phyloP scores from a whole-genome alignment of 1,140 invertebrate genomes.

The Amphibalanus amphitrite region DNA sequence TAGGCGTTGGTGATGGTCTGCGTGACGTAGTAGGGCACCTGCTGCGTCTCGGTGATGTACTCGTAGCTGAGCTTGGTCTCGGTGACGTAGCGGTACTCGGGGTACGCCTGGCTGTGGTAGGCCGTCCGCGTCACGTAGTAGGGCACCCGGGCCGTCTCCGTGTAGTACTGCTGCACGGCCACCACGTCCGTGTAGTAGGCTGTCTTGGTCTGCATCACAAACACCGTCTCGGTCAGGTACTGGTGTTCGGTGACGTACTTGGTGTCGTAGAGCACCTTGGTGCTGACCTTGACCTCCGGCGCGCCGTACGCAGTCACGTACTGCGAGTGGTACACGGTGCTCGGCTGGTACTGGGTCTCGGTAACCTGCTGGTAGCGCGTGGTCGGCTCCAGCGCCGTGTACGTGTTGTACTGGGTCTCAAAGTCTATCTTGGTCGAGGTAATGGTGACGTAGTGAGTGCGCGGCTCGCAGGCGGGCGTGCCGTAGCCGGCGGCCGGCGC shows the following conservation, averaged over 20 bases:
- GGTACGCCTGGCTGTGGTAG: not conserved
- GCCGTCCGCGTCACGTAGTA: conserved; percentile 18
- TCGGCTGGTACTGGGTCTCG: conserved; percentile 13
- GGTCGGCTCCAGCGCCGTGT: conserved; percentile 12
- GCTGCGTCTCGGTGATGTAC: conserved; percentile 16
- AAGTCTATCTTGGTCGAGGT: not conserved
- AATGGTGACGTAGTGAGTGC: not conserved
- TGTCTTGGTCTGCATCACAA: not conserved
- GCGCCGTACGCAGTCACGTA: conserved; percentile 10
- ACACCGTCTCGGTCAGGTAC: not conserved
- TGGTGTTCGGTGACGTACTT: not conserved
- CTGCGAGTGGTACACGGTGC: conserved; percentile 14
- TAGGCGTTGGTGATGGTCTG: conserved; percentile 15
- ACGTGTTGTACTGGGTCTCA: not conserved
- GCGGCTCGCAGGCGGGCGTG: not conserved
- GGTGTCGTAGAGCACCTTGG: not conserved
- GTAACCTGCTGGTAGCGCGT: conserved; percentile 14
- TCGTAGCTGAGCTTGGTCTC: conserved; percentile 13
- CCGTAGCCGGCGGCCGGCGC: not conserved
- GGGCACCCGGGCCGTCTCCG: conserved; percentile 16
- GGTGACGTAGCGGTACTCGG: not conserved
- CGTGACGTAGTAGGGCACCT: conserved; percentile 19
- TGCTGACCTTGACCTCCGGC: conserved; percentile 7
- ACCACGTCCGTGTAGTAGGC: not conserved
- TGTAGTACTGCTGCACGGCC: not conserved